Evolutionary conservation across 2,888 invertebrate species (phyloP).

Genomic region (Galerucella nymphaeae): DNA sequence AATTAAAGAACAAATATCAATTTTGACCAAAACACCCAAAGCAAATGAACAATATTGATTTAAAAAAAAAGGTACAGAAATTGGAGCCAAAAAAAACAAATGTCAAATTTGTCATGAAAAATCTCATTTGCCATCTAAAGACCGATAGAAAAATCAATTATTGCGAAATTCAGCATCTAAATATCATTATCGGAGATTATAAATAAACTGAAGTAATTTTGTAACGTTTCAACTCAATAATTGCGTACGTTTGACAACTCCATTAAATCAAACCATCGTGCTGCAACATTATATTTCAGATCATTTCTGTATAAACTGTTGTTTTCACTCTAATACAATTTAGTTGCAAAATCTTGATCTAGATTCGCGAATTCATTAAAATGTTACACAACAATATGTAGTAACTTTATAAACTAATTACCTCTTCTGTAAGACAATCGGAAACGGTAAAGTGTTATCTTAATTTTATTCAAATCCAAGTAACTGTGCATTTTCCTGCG

Average conservation of each 20-base stretch:
- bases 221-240: not conserved
- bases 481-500: conserved; percentile 29
- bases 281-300: not conserved
- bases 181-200: too few species aligned
- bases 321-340: not conserved
- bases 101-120: too few species aligned
- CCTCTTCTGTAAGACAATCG: conserved; percentile 32
- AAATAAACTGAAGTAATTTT: not conserved
- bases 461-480: conserved; percentile 31
- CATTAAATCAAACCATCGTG: conserved; percentile 2
- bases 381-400: conserved; percentile 26
- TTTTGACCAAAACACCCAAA: too few species aligned
- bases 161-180: too few species aligned
- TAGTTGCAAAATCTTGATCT: conserved; percentile 2
- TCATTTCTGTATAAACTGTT: not conserved
- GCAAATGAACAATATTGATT: too few species aligned
- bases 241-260: not conserved
- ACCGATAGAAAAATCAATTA: too few species aligned
- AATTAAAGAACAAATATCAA: too few species aligned
- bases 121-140: too few species aligned
- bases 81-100: too few species aligned
- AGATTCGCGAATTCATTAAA: conserved; percentile 25
- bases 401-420: conserved; percentile 31
- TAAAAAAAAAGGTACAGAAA: too few species aligned
- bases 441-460: conserved; percentile 38